Evolutionary conservation across 2,113 vertebrate genomes (phyloP).

Genomic region (Myocastor coypus): DNA sequence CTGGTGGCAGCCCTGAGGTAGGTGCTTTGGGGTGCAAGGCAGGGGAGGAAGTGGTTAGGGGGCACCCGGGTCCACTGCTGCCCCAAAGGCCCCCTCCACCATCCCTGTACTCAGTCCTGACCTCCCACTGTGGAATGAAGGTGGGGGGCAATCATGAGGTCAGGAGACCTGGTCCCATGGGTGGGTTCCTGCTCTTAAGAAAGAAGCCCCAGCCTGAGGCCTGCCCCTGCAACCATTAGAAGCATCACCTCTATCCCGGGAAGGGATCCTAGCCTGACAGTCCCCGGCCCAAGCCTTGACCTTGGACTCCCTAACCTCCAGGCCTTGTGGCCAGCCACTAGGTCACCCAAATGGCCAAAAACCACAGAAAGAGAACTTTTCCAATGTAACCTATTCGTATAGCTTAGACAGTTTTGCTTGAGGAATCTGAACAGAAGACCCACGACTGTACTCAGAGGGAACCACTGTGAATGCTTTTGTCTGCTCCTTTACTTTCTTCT

Average conservation of each 20-base stretch:
- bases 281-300: not conserved
- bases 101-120: not conserved
- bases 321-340: not conserved
- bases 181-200: not conserved
- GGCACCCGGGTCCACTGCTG: not conserved
- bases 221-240: not conserved
- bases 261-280: not conserved
- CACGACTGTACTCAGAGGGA: not conserved
- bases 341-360: not conserved
- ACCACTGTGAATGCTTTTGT: not conserved
- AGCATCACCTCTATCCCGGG: not conserved
- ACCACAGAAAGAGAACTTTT: not conserved
- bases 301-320: not conserved
- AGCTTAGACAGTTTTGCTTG: not conserved
- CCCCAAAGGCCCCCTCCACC: not conserved
- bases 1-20: not conserved
- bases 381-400: not conserved
- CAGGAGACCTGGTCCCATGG: not conserved
- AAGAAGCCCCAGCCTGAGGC: not conserved
- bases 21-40: not conserved
- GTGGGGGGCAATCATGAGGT: not conserved
- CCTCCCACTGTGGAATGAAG: not conserved
- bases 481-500: not conserved
- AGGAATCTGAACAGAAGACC: not conserved
- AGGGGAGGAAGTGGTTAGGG: not conserved